Base-by-base conservation (phyloP, 2,888 invertebrate species). In the Drosophila austrosaltans region DNA sequence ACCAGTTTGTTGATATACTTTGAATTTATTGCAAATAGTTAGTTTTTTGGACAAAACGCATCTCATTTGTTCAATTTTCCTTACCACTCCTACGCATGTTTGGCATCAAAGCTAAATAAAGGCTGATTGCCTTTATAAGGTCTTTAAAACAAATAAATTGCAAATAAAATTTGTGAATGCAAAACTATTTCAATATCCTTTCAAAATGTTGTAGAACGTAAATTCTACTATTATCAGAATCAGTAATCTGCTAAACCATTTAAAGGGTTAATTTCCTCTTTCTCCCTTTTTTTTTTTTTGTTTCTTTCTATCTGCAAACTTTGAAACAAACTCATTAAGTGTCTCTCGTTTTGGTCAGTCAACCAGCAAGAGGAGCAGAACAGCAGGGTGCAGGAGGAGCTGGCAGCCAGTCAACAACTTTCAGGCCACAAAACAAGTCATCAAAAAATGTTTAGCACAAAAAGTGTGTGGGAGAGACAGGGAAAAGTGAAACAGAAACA, bases 351-450 rank as follows among this genome's bases (percentile, higher is more conserved):
- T 56, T 44, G 60, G 40, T 22, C 40, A 40, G 25, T 39, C 57
- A 39, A 22, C 39, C 58, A 36, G 53, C 53, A 36, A 32, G 53
- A 53, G 3, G 53, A 62, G 25, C 10, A 58, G 39, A 20, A 48
- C 25, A 63, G 62, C 68, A 74, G 54, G 75, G 63, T 69, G 59
- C 69, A 25, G 48, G 44, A 16, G 16, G 48, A 61, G 39, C 70
- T 85, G 82, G 72, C 79, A 83, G 68, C 79, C 82, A 87, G 74
- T 76, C 77, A 78, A 74, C 70, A 84, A 78, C 72, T 73, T 78
- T 59, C 71, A 69, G 48, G 69, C 85, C 78, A 73, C 87, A 87
- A 77, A 87, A 82, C 78, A 89, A 89, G 77, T 77, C 75, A 87
- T 85, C 82, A 78, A 87, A 72, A 84, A 73, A 72, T 73, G 65